These are phyloP conservation scores for Dallia pectoralis DNA, from an alignment of 2,797 vertebrate genomes.

Conservation along the genomic window DNA sequence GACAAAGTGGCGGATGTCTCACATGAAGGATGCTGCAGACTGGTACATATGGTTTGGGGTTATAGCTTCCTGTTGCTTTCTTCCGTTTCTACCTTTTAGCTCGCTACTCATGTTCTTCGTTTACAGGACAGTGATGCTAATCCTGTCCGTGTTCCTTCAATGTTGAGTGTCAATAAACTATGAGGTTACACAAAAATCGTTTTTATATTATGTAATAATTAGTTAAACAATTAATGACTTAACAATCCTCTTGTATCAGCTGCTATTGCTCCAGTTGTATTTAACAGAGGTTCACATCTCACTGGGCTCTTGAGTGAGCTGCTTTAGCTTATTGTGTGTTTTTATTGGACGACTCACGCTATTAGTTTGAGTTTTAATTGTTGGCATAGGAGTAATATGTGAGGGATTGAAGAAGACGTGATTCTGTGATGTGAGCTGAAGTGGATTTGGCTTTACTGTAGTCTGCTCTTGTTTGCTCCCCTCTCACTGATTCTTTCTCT, in stretches of 20 bases:
- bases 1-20: too few relatives aligned
- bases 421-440: background rate
- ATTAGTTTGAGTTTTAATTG: constrained; percentile 13
- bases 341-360: constrained; percentile 31
- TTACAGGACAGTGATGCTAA: too few relatives aligned
- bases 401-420: background rate
- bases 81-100: too few relatives aligned
- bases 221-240: too few relatives aligned
- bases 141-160: too few relatives aligned
- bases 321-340: constrained; percentile 22
- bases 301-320: constrained; percentile 7
- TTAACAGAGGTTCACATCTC: constrained; percentile 2
- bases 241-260: constrained; percentile 5
- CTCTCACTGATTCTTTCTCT: background rate
- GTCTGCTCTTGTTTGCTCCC: background rate
- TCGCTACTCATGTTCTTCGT: too few relatives aligned
- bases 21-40: too few relatives aligned
- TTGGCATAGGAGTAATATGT: background rate
- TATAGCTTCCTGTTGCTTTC: too few relatives aligned
- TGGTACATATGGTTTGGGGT: too few relatives aligned
- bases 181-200: too few relatives aligned
- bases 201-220: too few relatives aligned
- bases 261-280: constrained; percentile 16
- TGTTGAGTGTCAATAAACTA: too few relatives aligned
- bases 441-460: background rate